Base-by-base conservation (phyloP, 2,888 invertebrate genomes). In the Drosophila melanocephala region DNA sequence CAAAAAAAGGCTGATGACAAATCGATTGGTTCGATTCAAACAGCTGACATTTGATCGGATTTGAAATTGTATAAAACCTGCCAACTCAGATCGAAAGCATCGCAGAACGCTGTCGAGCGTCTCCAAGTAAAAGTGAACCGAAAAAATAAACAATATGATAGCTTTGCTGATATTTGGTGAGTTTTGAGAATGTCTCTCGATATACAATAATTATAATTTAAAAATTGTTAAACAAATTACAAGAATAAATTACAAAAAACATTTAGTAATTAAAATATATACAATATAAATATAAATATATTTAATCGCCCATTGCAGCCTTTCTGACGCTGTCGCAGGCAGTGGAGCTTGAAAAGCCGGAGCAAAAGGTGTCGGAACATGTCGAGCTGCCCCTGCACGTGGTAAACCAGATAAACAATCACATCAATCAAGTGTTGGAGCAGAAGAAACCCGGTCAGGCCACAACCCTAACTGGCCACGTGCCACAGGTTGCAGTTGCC, bases 401-500 rank as follows among this genome's bases (percentile, higher is more conserved):
- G 37, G 65, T 83, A 50, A 69, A 68, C 19, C 67, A 84, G 61
- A 89, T 86, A 75, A 83, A 78, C 26, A 86, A 83, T 77, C 88
- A 88, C 79, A 77, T 89, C 78, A 76, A 89, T 82, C 87, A 89
- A 5, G 79, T 86, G 62, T 68, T 87, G 47, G 63, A 70, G 56
- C 73, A 87, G 59, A 76, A 73, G 47, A 75, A 76, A 14, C 68
- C 71, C 28, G 64, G 58, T 37, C 57, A 33, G 35, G 12, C 66
- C 32, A 75, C 70, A 32, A 74, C 78, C 39, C 50, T 87, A 12
- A 84, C 77, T 32, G 88, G 88, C 10, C 67, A 86, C 56, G 84
- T 88, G 74, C 79, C 81, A 57, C 71, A 81, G 70, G 42, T 56
- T 53, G 70, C 51, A 58, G 67, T 42, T 55, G 64, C 55, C 51